These are phyloP conservation scores for Chelon labrosus DNA, from an alignment of 2,797 vertebrate species.

Conservation along the genomic window DNA sequence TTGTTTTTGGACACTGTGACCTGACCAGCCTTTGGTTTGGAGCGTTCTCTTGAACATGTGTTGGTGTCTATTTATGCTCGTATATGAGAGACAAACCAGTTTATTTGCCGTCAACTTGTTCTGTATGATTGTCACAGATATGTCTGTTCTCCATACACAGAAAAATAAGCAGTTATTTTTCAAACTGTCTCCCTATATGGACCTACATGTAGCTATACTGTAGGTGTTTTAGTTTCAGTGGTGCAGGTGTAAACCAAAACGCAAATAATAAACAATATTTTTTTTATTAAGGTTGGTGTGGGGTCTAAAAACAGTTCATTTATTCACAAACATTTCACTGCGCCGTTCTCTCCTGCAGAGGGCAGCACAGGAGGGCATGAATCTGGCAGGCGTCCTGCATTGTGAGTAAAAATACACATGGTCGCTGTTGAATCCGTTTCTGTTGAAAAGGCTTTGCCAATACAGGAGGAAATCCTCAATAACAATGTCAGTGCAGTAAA, in stretches of 20 bases:
- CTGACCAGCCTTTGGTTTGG: not conserved
- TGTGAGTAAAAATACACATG: not conserved
- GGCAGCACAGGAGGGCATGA: conserved; percentile 50
- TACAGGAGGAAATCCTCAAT: conserved; percentile 29
- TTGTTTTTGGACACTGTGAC: not conserved
- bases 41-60: not conserved
- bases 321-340: conserved; percentile 36
- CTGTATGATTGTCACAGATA: conserved; percentile 2
- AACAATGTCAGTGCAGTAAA: conserved; percentile 43
- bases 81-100: not conserved
- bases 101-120: not conserved
- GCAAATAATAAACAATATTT: conserved; percentile 69
- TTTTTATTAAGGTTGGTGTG: conserved; percentile 61
- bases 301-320: conserved; percentile 36
- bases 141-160: not conserved
- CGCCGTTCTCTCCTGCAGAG: conserved; percentile 64
- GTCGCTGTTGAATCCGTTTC: conserved; percentile 12
- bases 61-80: not conserved
- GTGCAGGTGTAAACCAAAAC: conserved; percentile 28
- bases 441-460: conserved; percentile 38
- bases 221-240: conserved; percentile 10
- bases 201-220: not conserved
- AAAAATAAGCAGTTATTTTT: not conserved
- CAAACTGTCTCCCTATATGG: not conserved
- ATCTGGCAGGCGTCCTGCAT: not conserved